phyloP scores from a whole-genome alignment of 2,797 vertebrate genomes.

The Steatocranus sp. region DNA sequence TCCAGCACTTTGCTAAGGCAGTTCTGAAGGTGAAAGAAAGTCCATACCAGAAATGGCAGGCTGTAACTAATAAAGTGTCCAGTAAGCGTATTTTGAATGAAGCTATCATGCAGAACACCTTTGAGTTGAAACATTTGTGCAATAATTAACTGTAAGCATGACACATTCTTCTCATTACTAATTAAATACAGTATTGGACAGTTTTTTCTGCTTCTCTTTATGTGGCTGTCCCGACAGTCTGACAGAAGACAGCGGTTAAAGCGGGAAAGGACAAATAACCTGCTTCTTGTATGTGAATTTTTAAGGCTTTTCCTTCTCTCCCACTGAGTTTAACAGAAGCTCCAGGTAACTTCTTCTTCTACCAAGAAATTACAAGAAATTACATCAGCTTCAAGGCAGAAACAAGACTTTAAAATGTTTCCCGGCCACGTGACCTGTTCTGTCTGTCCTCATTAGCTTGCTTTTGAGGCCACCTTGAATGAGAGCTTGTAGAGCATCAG shows the following conservation, averaged over 20 bases:
- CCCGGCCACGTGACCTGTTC: not conserved
- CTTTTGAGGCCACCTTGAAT: conserved; percentile 17
- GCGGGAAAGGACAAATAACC: not conserved
- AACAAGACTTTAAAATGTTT: not conserved
- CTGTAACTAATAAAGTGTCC: not conserved
- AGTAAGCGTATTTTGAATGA: not conserved
- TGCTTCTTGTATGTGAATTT: not conserved
- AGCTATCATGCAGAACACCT: not conserved
- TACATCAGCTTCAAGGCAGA: not conserved
- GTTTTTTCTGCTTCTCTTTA: not conserved
- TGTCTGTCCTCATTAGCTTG: conserved; percentile 39
- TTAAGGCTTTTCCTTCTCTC: not conserved
- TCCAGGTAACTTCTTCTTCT: not conserved
- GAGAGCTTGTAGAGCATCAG: not conserved
- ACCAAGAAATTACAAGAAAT: not conserved
- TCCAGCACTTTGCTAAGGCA: not conserved
- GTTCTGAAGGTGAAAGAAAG: not conserved
- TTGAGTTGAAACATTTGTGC: not conserved
- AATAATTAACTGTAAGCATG: not conserved
- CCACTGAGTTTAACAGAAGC: not conserved
- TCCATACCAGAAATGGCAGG: not conserved
- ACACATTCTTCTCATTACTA: not conserved
- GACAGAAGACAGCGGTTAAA: not conserved
- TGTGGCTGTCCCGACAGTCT: not conserved
- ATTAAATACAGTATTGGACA: not conserved